These are phyloP conservation scores for Drosophila varians DNA, from an alignment of 1,140 invertebrate genomes.

Conservation along the genomic window DNA sequence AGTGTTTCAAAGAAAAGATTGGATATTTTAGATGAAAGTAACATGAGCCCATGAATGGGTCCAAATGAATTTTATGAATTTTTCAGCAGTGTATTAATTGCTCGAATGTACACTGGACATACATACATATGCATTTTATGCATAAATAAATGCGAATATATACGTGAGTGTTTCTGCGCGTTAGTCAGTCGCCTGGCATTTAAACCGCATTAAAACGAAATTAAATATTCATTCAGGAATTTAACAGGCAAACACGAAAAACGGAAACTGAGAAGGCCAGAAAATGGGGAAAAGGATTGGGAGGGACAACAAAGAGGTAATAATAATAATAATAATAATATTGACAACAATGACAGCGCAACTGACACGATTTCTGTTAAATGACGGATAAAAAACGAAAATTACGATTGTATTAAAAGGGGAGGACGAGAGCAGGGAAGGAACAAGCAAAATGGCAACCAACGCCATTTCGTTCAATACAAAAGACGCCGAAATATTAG, in stretches of 20 bases:
- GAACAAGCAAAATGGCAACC: conserved; percentile 23
- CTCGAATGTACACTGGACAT: neutral
- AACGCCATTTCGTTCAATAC: neutral
- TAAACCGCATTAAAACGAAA: conserved; percentile 63
- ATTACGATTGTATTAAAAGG: neutral
- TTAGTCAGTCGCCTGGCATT: conserved; percentile 40
- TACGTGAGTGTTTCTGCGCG: neutral
- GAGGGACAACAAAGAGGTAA: conserved; percentile 7
- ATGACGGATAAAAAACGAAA: conserved; percentile 55
- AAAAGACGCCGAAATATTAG: conserved; percentile 7
- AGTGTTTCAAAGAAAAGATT: no score
- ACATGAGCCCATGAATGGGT: no score
- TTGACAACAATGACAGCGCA: conserved; percentile 42
- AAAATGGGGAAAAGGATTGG: neutral
- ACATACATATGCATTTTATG: neutral
- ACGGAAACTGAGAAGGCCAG: neutral
- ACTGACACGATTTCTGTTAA: conserved; percentile 62
- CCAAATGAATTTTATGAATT: neutral
- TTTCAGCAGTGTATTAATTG: neutral
- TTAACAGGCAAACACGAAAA: conserved; percentile 34
- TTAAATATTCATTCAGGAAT: conserved; percentile 61
- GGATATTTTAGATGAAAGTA: no score
- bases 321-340: conserved; percentile 39
- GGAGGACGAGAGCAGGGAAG: neutral
- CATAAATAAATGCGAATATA: neutral